Percentiles rank a stretch among this genome's conserved stretches.
Conservation (phyloP, 2,888 invertebrate species). For the Aromia moschata region DNA sequence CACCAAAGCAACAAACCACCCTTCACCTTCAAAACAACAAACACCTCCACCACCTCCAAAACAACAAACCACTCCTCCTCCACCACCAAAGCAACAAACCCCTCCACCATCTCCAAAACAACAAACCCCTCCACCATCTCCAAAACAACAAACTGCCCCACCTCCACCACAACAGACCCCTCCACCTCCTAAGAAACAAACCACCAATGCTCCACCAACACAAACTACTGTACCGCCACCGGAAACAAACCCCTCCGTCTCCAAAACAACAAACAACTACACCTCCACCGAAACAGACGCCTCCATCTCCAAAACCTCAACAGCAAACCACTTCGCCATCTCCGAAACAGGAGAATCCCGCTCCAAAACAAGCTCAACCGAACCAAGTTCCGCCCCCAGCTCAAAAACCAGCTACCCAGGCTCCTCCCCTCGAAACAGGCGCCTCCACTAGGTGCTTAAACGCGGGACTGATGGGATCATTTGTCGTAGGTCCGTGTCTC, state of each 20-base stretch:
- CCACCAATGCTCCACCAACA: slow-evolving; percentile 31
- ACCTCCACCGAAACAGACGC: slow-evolving; percentile 24
- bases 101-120: slow-evolving; percentile 37
- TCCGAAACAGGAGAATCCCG: slow-evolving; percentile 11
- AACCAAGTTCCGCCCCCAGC: slow-evolving; percentile 13
- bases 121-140: slow-evolving; percentile 27
- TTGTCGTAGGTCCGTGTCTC: slow-evolving; percentile 1
- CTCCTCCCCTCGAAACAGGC: slow-evolving; percentile 2
- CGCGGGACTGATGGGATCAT: slow-evolving; percentile 5
- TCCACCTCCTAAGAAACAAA: slow-evolving; percentile 45
- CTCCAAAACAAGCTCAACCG: no score
- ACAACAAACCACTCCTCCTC: slow-evolving; percentile 30
- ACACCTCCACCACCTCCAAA: slow-evolving; percentile 29
- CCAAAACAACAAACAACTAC: slow-evolving; percentile 28
- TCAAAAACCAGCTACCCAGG: background rate
- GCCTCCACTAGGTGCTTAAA: slow-evolving; percentile 6
- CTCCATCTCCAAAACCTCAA: slow-evolving; percentile 5
- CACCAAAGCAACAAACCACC: slow-evolving; percentile 37
- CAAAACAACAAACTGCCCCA: slow-evolving; percentile 22
- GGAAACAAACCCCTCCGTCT: slow-evolving; percentile 36
- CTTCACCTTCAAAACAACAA: slow-evolving; percentile 42
- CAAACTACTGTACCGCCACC: slow-evolving; percentile 25
- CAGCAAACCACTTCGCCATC: no score
- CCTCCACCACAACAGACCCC: slow-evolving; percentile 27
- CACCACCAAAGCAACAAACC: slow-evolving; percentile 30